Conservation (phyloP, 2,797 vertebrate species). For the Brotula barbata region DNA sequence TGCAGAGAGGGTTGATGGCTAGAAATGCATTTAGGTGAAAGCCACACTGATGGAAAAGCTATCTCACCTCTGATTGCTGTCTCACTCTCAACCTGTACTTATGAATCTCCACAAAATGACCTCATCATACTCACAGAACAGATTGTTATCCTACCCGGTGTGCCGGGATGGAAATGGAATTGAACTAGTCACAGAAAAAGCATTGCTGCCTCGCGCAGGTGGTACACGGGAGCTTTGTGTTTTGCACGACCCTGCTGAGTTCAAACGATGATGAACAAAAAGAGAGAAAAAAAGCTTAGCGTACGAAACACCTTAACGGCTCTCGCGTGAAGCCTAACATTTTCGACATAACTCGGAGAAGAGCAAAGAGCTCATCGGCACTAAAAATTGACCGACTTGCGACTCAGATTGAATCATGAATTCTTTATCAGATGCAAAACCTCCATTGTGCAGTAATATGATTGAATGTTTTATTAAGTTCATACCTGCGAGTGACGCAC, state of each 20-base stretch:
- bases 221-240: too few species aligned
- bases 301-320: too few species aligned
- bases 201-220: slow-evolving; percentile 24
- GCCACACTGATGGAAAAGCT: slow-evolving; percentile 58
- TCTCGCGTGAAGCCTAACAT: too few species aligned
- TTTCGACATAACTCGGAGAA: too few species aligned
- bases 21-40: slow-evolving; percentile 73
- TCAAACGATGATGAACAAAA: too few species aligned
- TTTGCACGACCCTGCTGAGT: too few species aligned
- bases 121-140: slow-evolving; percentile 55
- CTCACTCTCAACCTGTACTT: slow-evolving; percentile 67
- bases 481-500: slow-evolving; percentile 2
- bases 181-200: slow-evolving; percentile 30
- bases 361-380: slow-evolving; percentile 10
- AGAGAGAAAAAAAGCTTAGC: too few species aligned
- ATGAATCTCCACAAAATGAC: slow-evolving; percentile 60
- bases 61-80: slow-evolving; percentile 70
- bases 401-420: slow-evolving; percentile 15
- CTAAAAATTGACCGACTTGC: slow-evolving; percentile 6
- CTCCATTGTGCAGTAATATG: neutral
- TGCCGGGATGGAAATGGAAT: slow-evolving; percentile 37
- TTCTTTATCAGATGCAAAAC: slow-evolving; percentile 7
- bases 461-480: neutral
- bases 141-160: slow-evolving; percentile 54
- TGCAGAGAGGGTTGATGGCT: slow-evolving; percentile 56